These are phyloP conservation scores for Lutraria lutraria DNA, from an alignment of 2,888 invertebrate species.

Conservation along the genomic window DNA sequence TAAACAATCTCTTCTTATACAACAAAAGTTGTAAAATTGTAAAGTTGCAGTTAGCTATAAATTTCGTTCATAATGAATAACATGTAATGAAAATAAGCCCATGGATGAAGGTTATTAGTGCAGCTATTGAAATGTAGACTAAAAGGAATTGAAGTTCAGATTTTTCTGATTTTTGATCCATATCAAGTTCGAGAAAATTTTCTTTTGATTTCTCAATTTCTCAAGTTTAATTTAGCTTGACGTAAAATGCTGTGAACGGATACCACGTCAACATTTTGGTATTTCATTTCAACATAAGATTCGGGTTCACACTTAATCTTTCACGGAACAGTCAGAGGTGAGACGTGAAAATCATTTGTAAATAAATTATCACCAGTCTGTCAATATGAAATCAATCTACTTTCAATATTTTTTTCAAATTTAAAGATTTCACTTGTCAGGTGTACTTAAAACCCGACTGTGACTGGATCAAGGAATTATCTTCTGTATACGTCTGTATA, in stretches of 20 bases:
- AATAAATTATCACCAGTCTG: conserved; percentile 57
- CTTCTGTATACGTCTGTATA: conserved; percentile 22
- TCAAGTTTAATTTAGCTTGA: not conserved
- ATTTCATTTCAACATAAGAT: conserved; percentile 36
- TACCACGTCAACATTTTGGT: conserved; percentile 4
- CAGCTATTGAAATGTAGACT: not conserved
- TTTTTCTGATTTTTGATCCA: not conserved
- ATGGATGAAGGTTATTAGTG: too few species aligned
- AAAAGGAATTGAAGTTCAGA: not conserved
- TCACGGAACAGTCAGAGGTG: conserved; percentile 44
- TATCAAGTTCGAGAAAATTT: not conserved
- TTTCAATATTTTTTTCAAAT: conserved; percentile 62
- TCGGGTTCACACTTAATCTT: conserved; percentile 41
- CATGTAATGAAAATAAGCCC: too few species aligned
- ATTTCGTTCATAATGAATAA: too few species aligned
- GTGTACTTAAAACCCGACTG: conserved; percentile 26
- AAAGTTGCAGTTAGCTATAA: too few species aligned
- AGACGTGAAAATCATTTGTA: conserved; percentile 47
- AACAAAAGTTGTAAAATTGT: too few species aligned
- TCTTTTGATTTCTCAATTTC: not conserved
- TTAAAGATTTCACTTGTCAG: conserved; percentile 57
- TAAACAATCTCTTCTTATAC: too few species aligned
- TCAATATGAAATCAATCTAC: conserved; percentile 52
- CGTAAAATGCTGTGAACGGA: not conserved
- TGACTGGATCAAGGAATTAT: conserved; percentile 25